These are phyloP conservation scores for Phenganax subtilis DNA, from an alignment of 92 coral and sea anemone genomes.

Conservation along the genomic window DNA sequence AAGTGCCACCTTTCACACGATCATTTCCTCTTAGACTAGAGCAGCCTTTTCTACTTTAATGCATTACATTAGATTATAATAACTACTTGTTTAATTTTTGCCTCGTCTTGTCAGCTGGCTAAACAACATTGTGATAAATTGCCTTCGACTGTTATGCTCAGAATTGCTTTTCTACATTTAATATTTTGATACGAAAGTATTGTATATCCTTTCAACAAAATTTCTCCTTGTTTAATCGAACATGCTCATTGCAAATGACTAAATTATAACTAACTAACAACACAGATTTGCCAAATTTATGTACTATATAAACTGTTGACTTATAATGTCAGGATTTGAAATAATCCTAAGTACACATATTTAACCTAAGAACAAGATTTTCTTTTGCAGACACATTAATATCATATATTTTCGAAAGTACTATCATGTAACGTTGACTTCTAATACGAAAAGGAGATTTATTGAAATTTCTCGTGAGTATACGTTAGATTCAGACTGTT, in stretches of 20 bases:
- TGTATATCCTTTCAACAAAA: too few species aligned
- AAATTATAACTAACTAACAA: not conserved
- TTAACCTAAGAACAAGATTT: not conserved
- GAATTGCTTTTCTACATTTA: too few species aligned
- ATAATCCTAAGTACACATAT: not conserved
- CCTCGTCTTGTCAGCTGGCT: slow-evolving; percentile 15
- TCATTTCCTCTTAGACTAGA: slow-evolving; percentile 20
- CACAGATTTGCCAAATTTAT: not conserved
- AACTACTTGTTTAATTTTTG: slow-evolving; percentile 15
- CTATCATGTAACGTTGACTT: not conserved
- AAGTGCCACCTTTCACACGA: slow-evolving; percentile 42
- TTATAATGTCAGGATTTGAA: not conserved
- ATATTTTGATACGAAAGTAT: too few species aligned
- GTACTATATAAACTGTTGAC: not conserved
- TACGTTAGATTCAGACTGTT: too few species aligned
- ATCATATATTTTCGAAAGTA: not conserved
- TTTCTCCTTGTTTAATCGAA: too few species aligned
- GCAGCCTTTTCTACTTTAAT: too few species aligned
- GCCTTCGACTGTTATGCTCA: not conserved
- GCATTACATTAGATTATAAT: not conserved
- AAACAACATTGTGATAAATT: slow-evolving; percentile 14
- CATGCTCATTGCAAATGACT: not conserved
- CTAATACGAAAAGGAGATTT: too few species aligned
- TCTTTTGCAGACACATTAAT: not conserved
- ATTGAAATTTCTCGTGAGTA: too few species aligned